A percentile compares a stretch with the other conserved stretches of the same genome.
These are phyloP conservation scores for Oreohelix idahoensis DNA, from an alignment of 1,140 invertebrate species.

Conservation along the genomic window DNA sequence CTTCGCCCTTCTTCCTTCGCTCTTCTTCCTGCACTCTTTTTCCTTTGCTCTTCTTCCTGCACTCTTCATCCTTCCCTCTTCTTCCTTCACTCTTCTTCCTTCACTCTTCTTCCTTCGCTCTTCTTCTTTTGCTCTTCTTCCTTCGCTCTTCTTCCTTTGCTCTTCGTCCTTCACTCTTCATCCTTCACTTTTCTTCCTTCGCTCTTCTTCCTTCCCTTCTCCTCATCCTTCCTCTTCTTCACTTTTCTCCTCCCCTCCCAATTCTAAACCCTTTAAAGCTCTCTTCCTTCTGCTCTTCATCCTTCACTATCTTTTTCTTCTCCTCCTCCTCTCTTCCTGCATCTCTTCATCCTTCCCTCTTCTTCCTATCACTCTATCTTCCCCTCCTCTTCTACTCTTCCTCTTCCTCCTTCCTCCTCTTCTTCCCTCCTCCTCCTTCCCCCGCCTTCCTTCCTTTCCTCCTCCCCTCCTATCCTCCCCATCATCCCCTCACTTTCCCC, in stretches of 20 bases:
- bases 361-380: no score
- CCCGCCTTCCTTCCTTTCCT: neutral
- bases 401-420: neutral
- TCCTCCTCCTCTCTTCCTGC: constrained; percentile 15
- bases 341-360: no score
- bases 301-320: constrained; percentile 34
- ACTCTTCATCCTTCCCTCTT: no score
- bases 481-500: neutral
- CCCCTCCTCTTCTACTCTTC: neutral
- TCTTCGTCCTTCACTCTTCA: neutral
- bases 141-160: neutral
- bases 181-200: neutral
- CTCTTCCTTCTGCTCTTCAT: constrained; percentile 24
- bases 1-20: neutral
- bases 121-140: no score
- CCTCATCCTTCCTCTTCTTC: neutral
- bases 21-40: neutral
- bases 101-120: no score
- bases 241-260: neutral
- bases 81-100: no score
- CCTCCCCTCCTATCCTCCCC: neutral
- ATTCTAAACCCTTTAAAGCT: no score
- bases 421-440: neutral
- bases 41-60: neutral
- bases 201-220: no score